Evolutionary conservation across 2,888 invertebrate species (phyloP).

Genomic region (Eristalis tenax): DNA sequence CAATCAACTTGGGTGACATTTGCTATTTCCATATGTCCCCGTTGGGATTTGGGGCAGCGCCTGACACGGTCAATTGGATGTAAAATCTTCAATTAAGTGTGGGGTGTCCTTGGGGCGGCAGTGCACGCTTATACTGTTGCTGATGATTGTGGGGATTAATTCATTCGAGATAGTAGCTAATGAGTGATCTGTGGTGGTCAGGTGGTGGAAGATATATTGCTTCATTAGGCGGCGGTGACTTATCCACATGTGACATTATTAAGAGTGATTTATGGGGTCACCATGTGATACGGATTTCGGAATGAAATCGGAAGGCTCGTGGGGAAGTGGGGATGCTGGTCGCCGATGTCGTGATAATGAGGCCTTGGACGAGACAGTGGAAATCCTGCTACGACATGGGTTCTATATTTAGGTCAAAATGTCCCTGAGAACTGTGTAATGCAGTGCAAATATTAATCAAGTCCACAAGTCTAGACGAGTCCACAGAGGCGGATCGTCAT

Average conservation of each 20-base stretch:
- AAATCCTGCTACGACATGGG: not conserved
- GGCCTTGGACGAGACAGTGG: too few species aligned
- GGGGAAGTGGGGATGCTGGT: not conserved
- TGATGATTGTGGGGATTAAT: conserved; percentile 20
- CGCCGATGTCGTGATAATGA: not conserved
- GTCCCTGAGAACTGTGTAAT: too few species aligned
- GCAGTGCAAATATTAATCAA: not conserved
- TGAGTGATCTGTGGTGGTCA: not conserved
- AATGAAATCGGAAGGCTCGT: not conserved
- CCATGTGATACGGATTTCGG: not conserved
- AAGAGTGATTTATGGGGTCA: not conserved
- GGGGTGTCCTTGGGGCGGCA: not conserved
- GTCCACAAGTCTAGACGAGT: too few species aligned
- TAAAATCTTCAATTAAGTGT: conserved; percentile 26
- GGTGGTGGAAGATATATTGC: not conserved
- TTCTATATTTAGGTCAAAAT: not conserved
- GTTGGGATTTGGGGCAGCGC: not conserved
- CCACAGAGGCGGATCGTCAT: too few species aligned
- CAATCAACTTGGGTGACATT: conserved; percentile 3
- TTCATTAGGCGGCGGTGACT: conserved; percentile 9
- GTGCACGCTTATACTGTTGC: not conserved
- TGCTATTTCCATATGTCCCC: not conserved
- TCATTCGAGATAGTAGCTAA: conserved; percentile 22
- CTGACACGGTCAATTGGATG: conserved; percentile 20
- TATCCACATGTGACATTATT: not conserved